Percentiles rank a stretch among this genome's conserved stretches.
phyloP scores from a whole-genome alignment of 1,140 invertebrate genomes.

The Plutomurus gul region DNA sequence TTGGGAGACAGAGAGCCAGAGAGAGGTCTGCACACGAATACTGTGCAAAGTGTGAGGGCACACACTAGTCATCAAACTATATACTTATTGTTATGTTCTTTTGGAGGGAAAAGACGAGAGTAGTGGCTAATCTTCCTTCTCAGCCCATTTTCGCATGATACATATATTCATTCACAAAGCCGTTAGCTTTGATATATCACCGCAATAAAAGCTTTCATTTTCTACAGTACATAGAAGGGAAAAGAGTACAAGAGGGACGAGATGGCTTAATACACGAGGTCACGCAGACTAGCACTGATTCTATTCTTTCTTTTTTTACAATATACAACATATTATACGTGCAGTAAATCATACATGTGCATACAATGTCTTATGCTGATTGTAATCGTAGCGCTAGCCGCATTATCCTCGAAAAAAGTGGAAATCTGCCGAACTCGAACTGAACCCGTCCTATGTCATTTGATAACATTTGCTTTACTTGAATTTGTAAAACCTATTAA shows the following conservation, averaged over 20 bases:
- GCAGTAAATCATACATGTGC: too few species aligned
- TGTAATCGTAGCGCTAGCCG: too few species aligned
- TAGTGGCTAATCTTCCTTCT: slow-evolving; percentile 36
- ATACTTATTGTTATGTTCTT: slow-evolving; percentile 23
- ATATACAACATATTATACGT: too few species aligned
- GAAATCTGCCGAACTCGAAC: too few species aligned
- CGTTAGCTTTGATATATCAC: slow-evolving; percentile 45
- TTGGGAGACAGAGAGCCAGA: too few species aligned
- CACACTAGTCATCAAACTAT: background rate
- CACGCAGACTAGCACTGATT: slow-evolving; percentile 25
- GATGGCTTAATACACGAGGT: slow-evolving; percentile 39
- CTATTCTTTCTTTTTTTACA: background rate
- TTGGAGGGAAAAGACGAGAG: slow-evolving; percentile 18
- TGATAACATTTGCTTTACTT: too few species aligned
- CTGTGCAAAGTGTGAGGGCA: background rate
- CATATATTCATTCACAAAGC: slow-evolving; percentile 35
- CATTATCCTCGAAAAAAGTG: too few species aligned
- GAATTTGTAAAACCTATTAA: too few species aligned
- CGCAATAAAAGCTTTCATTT: slow-evolving; percentile 45
- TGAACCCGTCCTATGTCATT: too few species aligned
- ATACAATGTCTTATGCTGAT: background rate
- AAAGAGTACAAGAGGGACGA: background rate
- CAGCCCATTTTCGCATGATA: slow-evolving; percentile 43
- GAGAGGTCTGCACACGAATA: too few species aligned
- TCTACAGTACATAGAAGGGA: background rate